Conservation (phyloP, 2,113 vertebrate genomes). For the Meriones unguiculatus region DNA sequence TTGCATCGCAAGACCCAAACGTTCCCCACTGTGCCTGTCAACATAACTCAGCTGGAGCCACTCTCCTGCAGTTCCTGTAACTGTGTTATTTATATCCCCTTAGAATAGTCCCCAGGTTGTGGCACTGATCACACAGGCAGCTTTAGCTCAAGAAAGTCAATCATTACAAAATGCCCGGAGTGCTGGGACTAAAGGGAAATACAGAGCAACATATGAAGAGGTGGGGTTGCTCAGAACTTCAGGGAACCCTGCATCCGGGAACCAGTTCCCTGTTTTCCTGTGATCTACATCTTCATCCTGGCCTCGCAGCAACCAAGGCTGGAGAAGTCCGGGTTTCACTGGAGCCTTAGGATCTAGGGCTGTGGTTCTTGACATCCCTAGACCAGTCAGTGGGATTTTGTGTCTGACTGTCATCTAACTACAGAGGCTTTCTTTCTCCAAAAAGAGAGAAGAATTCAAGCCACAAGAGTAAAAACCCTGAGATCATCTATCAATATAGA, state of each 20-base stretch:
- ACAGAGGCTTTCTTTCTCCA: not conserved
- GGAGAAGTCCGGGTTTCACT: not conserved
- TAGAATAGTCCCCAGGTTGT: not conserved
- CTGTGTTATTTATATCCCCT: not conserved
- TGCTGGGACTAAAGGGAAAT: not conserved
- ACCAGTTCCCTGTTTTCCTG: not conserved
- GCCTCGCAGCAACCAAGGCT: not conserved
- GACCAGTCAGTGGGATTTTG: not conserved
- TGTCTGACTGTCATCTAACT: not conserved
- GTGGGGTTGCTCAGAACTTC: not conserved
- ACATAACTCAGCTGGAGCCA: not conserved
- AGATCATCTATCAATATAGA: not conserved
- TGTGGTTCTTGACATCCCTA: not conserved
- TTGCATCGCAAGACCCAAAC: not conserved
- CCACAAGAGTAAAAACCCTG: not conserved
- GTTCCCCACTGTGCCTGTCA: not conserved
- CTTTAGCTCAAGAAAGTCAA: constrained; percentile 27
- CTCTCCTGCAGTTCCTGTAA: not conserved
- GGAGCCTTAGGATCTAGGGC: not conserved
- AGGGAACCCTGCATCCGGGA: not conserved
- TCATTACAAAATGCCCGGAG: not conserved
- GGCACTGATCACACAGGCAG: not conserved
- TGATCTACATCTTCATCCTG: not conserved
- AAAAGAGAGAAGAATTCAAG: not conserved
- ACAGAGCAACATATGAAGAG: not conserved